A percentile compares a stretch with the other conserved stretches of the same genome.
Conservation (phyloP, 1,140 invertebrate genomes). For the Tetranychus urticae region DNA sequence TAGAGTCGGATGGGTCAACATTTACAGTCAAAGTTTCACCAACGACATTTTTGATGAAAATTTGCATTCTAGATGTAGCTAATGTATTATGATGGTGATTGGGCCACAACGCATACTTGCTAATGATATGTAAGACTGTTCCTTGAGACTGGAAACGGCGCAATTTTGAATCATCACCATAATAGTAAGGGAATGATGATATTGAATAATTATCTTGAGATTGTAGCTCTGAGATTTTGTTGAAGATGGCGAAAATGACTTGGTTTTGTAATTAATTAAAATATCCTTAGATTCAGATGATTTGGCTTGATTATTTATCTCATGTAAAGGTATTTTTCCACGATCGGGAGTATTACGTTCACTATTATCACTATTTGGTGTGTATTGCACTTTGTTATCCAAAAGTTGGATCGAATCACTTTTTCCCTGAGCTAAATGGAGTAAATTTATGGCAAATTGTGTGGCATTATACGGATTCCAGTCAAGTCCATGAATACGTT, state of each 20-base stretch:
- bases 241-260: neutral
- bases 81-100: constrained; percentile 52
- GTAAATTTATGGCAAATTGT: constrained; percentile 55
- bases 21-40: constrained; percentile 31
- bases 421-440: constrained; percentile 40
- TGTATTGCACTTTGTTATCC: neutral
- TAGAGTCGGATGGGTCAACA: constrained; percentile 46
- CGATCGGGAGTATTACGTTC: neutral
- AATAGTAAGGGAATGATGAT: constrained; percentile 46
- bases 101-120: constrained; percentile 21
- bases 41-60: constrained; percentile 27
- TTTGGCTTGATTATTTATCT: neutral
- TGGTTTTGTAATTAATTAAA: neutral
- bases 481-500: constrained; percentile 76
- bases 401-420: neutral
- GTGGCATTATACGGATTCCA: constrained; percentile 59
- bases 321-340: neutral
- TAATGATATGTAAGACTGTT: neutral
- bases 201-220: constrained; percentile 11
- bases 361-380: neutral
- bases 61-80: constrained; percentile 21
- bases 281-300: neutral
- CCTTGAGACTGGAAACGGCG: neutral
- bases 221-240: neutral
- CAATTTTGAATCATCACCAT: constrained; percentile 29